phyloP scores from a whole-genome alignment of 1,140 invertebrate species.

The Caerostris extrusa region DNA sequence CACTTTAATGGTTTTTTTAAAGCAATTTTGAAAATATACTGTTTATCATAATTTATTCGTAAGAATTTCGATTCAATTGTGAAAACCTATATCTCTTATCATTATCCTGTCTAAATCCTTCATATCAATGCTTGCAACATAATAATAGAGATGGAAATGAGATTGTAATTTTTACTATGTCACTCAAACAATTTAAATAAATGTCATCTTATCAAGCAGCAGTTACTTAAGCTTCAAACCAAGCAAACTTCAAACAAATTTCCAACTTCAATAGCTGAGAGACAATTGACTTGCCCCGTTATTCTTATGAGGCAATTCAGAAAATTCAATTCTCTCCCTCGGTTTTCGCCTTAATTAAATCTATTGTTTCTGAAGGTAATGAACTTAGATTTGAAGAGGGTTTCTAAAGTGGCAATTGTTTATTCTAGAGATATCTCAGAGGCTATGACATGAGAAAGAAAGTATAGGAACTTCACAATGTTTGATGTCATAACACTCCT shows the following conservation, averaged over 20 bases:
- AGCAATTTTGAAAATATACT: too few relatives aligned
- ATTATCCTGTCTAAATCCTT: too few relatives aligned
- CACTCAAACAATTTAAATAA: not conserved
- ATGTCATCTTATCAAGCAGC: not conserved
- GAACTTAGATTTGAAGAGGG: conserved; percentile 35
- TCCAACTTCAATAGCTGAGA: not conserved
- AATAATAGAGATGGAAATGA: too few relatives aligned
- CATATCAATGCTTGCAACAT: too few relatives aligned
- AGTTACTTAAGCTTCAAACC: not conserved
- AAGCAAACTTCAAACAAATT: not conserved
- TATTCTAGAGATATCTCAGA: not conserved
- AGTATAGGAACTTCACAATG: not conserved
- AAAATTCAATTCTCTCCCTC: conserved; percentile 15
- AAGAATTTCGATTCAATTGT: too few relatives aligned
- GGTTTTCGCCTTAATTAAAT: conserved; percentile 30
- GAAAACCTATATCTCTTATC: too few relatives aligned
- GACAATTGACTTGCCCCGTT: conserved; percentile 21
- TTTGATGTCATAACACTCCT: conserved; percentile 4
- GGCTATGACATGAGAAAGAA: not conserved
- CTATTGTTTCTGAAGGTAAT: conserved; percentile 28
- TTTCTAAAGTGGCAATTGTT: conserved; percentile 30
- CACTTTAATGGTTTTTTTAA: too few relatives aligned
- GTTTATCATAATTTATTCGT: too few relatives aligned
- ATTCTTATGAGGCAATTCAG: not conserved
- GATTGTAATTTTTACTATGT: too few relatives aligned